Evolutionary conservation across 1,140 invertebrate species (phyloP).

Genomic region (Saccostrea echinata): DNA sequence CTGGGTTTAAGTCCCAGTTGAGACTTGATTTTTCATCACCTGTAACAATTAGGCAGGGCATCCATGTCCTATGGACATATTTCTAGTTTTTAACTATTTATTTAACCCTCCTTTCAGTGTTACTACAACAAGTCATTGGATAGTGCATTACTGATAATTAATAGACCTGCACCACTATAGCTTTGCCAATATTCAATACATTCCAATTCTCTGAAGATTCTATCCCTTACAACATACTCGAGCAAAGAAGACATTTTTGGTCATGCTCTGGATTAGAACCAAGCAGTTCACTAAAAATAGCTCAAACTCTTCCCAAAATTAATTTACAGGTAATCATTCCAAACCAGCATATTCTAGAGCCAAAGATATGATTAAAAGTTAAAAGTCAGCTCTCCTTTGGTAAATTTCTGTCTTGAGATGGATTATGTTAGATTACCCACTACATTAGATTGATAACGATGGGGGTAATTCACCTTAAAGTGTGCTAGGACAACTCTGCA

Average conservation of each 20-base stretch:
- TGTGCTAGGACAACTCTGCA: not conserved
- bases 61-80: too few species aligned
- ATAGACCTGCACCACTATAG: too few species aligned
- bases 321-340: not conserved
- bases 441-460: not conserved
- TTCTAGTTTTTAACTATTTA: too few species aligned
- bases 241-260: not conserved
- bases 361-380: not conserved
- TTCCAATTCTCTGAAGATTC: too few species aligned
- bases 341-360: not conserved
- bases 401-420: not conserved
- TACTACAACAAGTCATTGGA: too few species aligned
- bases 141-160: too few species aligned
- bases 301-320: not conserved
- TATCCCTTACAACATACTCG: not conserved
- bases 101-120: too few species aligned
- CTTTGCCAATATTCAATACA: too few species aligned
- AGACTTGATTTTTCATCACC: too few species aligned
- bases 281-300: not conserved
- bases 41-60: too few species aligned
- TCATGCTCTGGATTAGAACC: not conserved
- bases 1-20: too few species aligned
- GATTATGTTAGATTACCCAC: not conserved
- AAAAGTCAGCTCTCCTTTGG: slow-evolving; percentile 29
- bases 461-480: not conserved